These are phyloP conservation scores for Gallinago media DNA, from an alignment of 2,113 vertebrate genomes.

Conservation along the genomic window DNA sequence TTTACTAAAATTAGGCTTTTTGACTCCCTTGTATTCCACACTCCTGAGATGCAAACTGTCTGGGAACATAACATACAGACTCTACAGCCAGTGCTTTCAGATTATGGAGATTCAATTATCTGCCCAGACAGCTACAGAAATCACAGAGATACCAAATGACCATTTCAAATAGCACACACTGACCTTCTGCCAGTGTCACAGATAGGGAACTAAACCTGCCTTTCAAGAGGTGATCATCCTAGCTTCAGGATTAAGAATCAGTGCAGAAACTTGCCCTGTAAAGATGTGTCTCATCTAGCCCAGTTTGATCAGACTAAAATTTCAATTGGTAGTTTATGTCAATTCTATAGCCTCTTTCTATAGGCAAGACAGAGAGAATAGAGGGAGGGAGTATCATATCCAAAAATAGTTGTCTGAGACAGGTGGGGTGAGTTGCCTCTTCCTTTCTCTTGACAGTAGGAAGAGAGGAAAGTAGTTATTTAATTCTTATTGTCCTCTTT, in stretches of 20 bases:
- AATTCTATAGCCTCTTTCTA: background rate
- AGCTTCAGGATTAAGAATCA: background rate
- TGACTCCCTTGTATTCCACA: background rate
- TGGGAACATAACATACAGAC: background rate
- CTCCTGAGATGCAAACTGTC: background rate
- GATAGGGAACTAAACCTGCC: background rate
- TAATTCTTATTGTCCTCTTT: background rate
- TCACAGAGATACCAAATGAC: background rate
- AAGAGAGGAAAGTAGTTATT: background rate
- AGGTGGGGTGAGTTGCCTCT: background rate
- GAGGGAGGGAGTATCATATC: background rate
- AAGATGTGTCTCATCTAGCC: background rate
- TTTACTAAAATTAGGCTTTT: background rate
- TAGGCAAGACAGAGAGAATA: background rate
- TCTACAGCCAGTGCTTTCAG: background rate
- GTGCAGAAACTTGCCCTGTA: background rate
- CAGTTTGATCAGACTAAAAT: background rate
- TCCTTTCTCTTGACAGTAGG: background rate
- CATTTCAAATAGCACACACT: background rate
- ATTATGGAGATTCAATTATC: background rate
- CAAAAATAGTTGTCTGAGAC: background rate
- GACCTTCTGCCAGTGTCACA: background rate
- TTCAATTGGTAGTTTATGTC: background rate
- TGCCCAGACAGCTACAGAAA: background rate
- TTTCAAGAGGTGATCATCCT: background rate